Evolutionary conservation across 2,113 vertebrate species (phyloP).

Genomic region (Eira barbara): DNA sequence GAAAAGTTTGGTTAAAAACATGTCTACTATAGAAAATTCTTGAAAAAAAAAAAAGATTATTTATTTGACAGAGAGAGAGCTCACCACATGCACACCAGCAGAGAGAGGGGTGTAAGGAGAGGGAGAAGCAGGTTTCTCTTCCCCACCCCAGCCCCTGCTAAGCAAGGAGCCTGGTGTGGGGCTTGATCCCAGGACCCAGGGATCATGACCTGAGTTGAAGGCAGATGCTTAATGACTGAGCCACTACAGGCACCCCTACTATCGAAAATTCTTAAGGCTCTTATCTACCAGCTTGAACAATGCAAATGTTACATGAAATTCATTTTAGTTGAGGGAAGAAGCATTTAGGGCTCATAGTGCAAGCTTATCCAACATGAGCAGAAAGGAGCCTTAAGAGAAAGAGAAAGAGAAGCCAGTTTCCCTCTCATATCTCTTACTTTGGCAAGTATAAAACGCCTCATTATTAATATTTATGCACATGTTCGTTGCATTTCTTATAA

Average conservation of each 20-base stretch:
- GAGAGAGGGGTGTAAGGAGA: too few species aligned
- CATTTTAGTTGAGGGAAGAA: conserved; percentile 37
- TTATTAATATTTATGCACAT: conserved; percentile 27
- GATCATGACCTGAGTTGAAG: too few species aligned
- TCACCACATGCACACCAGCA: too few species aligned
- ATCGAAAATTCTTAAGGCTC: conserved; percentile 20
- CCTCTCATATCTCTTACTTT: not conserved
- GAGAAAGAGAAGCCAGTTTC: not conserved
- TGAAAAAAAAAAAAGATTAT: too few species aligned
- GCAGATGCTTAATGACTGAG: too few species aligned
- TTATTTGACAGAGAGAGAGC: too few species aligned
- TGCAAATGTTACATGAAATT: conserved; percentile 60
- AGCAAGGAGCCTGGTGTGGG: too few species aligned
- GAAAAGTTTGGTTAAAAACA: conserved; percentile 35
- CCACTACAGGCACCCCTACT: not conserved
- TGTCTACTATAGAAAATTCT: not conserved
- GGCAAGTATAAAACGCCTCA: conserved; percentile 25
- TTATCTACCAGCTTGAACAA: conserved; percentile 39
- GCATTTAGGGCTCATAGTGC: not conserved
- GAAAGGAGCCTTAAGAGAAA: not conserved
- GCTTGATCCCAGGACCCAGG: too few species aligned
- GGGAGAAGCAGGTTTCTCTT: too few species aligned
- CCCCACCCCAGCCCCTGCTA: too few species aligned
- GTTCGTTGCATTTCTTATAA: conserved; percentile 38
- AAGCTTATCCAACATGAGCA: not conserved